Evolutionary conservation across 2,797 vertebrate genomes (phyloP).

Genomic region (Ctenochaetus hawaiiensis): DNA sequence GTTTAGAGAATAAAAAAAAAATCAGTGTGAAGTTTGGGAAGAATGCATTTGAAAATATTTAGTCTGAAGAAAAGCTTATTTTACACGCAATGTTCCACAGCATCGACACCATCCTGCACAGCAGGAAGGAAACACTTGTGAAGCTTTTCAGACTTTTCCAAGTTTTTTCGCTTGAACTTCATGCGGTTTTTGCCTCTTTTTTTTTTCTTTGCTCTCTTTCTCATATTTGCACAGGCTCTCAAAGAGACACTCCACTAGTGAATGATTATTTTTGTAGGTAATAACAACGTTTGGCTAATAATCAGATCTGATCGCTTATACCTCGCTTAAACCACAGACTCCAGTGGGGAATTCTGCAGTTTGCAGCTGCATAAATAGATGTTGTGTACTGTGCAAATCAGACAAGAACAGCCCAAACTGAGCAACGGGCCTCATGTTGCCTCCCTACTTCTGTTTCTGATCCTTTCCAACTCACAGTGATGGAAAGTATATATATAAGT

Average conservation of each 20-base stretch:
- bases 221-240: conserved; percentile 57
- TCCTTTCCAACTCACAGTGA: not conserved
- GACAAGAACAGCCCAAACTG: not conserved
- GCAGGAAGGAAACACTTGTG: conserved; percentile 52
- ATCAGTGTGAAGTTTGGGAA: conserved; percentile 19
- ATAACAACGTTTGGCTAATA: conserved; percentile 61
- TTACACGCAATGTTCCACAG: conserved; percentile 34
- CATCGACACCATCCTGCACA: not conserved
- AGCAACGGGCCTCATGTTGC: not conserved
- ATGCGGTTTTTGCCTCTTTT: conserved; percentile 31
- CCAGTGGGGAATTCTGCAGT: conserved; percentile 47
- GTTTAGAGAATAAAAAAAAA: conserved; percentile 13
- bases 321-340: conserved; percentile 60
- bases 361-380: conserved; percentile 64
- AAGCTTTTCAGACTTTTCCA: conserved; percentile 26
- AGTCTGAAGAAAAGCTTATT: conserved; percentile 25
- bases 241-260: conserved; percentile 27
- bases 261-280: conserved; percentile 62
- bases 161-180: conserved; percentile 15
- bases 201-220: conserved; percentile 10
- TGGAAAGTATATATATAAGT: not conserved
- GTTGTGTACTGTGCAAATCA: conserved; percentile 33
- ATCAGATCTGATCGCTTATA: conserved; percentile 60
- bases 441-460: conserved; percentile 8
- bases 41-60: conserved; percentile 9